Evolutionary conservation across 2,797 vertebrate species (phyloP).

Genomic region (Austrolebias charrua): DNA sequence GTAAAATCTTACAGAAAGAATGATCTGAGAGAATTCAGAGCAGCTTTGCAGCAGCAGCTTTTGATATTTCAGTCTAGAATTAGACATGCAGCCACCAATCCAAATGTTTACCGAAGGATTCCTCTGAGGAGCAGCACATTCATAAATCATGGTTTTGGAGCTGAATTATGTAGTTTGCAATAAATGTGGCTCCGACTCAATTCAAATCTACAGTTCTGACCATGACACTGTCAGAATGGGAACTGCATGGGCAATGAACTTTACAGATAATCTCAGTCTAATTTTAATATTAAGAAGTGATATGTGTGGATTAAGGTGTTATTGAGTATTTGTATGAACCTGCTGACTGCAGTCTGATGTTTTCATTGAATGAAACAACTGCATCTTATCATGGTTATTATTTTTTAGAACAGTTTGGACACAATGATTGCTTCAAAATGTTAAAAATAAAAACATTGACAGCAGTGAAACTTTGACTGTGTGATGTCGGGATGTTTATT

Average conservation of each 20-base stretch:
- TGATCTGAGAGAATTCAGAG: too few relatives aligned
- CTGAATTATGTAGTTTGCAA: constrained; percentile 14
- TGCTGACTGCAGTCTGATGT: too few relatives aligned
- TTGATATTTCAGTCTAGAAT: constrained; percentile 18
- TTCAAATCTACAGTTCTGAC: not conserved
- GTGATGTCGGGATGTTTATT: too few relatives aligned
- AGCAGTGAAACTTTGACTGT: too few relatives aligned
- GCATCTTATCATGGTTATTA: too few relatives aligned
- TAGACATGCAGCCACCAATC: not conserved
- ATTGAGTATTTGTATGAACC: too few relatives aligned
- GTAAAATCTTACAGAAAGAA: too few relatives aligned
- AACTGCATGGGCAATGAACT: not conserved
- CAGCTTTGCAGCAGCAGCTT: not conserved
- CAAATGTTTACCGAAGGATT: constrained; percentile 2
- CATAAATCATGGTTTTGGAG: constrained; percentile 4
- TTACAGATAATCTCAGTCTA: not conserved
- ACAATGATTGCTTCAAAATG: too few relatives aligned
- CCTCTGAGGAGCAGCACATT: not conserved
- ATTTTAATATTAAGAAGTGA: too few relatives aligned
- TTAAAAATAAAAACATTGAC: too few relatives aligned
- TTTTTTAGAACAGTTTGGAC: too few relatives aligned
- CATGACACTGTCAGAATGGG: not conserved
- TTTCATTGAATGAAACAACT: too few relatives aligned
- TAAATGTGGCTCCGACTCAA: not conserved
- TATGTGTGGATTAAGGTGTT: not conserved